Evolutionary conservation across 1,140 invertebrate species (phyloP).

Genomic region (Chironomus tepperi): DNA sequence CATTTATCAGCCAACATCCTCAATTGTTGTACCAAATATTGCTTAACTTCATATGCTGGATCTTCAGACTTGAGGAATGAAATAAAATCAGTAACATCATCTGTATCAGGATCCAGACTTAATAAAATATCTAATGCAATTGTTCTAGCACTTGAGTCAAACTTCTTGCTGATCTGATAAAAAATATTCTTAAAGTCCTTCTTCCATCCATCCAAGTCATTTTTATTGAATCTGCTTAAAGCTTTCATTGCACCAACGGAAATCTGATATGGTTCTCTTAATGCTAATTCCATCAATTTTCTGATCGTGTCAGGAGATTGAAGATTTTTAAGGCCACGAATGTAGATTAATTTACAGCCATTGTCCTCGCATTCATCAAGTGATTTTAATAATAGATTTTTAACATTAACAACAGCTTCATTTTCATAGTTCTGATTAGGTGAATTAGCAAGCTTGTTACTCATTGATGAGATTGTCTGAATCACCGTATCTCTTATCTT

Average conservation of each 20-base stretch:
- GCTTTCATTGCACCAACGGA: constrained; percentile 58
- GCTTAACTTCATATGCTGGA: constrained; percentile 54
- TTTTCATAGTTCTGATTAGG: constrained; percentile 30
- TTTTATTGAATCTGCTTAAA: constrained; percentile 46
- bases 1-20: constrained; percentile 49
- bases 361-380: constrained; percentile 47
- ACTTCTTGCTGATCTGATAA: constrained; percentile 50
- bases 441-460: constrained; percentile 39
- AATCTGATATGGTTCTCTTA: constrained; percentile 43
- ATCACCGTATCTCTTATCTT: constrained; percentile 56
- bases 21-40: constrained; percentile 55
- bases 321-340: constrained; percentile 60
- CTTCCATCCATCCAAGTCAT: constrained; percentile 38
- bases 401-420: constrained; percentile 42
- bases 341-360: constrained; percentile 49
- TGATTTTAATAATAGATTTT: constrained; percentile 43
- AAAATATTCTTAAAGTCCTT: constrained; percentile 49
- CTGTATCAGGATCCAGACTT: constrained; percentile 45
- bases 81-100: constrained; percentile 46
- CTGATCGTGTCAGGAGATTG: constrained; percentile 48
- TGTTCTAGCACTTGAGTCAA: constrained; percentile 62
- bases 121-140: constrained; percentile 65
- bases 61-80: constrained; percentile 46
- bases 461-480: constrained; percentile 53
- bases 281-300: constrained; percentile 46